phyloP scores from a whole-genome alignment of 2,888 invertebrate genomes.

The Leptinotarsa juncta region DNA sequence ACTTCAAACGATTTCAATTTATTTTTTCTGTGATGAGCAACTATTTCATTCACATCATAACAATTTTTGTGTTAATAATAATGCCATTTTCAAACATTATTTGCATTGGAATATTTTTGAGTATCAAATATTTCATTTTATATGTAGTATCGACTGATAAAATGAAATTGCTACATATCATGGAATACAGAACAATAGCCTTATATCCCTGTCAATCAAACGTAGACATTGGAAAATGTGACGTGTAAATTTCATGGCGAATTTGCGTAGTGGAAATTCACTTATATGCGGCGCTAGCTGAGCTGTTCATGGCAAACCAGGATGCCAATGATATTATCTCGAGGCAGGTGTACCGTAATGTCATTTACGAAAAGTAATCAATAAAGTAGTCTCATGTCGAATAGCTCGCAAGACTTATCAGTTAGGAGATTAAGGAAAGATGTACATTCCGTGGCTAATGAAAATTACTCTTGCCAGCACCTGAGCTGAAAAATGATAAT shows the following conservation, averaged over 20 bases:
- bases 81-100: too few species aligned
- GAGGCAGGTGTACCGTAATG: conserved; percentile 51
- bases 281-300: conserved; percentile 47
- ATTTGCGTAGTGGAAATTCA: conserved; percentile 49
- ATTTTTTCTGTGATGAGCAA: too few species aligned
- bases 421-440: background rate
- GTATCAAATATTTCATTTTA: background rate
- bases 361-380: conserved; percentile 35
- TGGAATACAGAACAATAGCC: conserved; percentile 27
- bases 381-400: background rate
- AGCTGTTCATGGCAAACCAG: conserved; percentile 45
- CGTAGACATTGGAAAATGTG: conserved; percentile 34
- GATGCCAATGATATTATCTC: conserved; percentile 52
- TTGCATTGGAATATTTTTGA: too few species aligned
- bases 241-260: conserved; percentile 48
- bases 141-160: background rate
- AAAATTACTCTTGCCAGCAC: too few species aligned
- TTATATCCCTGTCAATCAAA: conserved; percentile 38
- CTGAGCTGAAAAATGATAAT: too few species aligned
- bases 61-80: too few species aligned
- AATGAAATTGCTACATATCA: background rate
- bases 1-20: too few species aligned
- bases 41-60: too few species aligned
- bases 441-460: too few species aligned
- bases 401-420: background rate